A percentile compares a stretch with the other conserved stretches of the same genome.
These are phyloP conservation scores for Chromobotia macracanthus DNA, from an alignment of 2,797 vertebrate genomes.

Conservation along the genomic window DNA sequence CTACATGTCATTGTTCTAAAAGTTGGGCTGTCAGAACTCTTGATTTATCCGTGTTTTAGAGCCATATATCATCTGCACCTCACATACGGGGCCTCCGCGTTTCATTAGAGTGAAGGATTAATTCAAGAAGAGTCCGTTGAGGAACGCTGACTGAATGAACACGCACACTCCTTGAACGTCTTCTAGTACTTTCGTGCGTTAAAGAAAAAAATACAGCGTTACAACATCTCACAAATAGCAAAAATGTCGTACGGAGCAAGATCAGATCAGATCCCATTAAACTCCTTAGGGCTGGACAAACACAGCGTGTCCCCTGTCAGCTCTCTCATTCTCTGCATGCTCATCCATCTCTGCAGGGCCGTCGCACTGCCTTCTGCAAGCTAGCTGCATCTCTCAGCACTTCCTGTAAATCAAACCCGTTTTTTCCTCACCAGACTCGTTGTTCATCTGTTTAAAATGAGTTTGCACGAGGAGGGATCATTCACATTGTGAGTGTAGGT, in stretches of 20 bases:
- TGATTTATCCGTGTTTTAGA: slow-evolving; percentile 75
- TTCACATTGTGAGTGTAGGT: slow-evolving; percentile 18
- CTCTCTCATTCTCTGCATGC: slow-evolving; percentile 21
- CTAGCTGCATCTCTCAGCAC: slow-evolving; percentile 39
- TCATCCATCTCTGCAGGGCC: slow-evolving; percentile 16
- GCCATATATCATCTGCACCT: slow-evolving; percentile 74
- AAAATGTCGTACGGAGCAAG: slow-evolving; percentile 37
- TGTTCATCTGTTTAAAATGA: slow-evolving; percentile 17
- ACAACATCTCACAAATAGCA: slow-evolving; percentile 27
- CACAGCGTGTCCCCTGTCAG: slow-evolving; percentile 47
- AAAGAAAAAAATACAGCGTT: slow-evolving; percentile 19
- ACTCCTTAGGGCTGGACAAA: slow-evolving; percentile 35
- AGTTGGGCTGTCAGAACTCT: slow-evolving; percentile 71
- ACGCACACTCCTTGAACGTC: slow-evolving; percentile 22
- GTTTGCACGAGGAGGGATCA: slow-evolving; percentile 2
- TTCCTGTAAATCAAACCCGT: slow-evolving; percentile 44
- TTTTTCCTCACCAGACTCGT: slow-evolving; percentile 15
- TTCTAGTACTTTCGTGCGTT: not conserved
- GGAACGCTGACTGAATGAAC: slow-evolving; percentile 54
- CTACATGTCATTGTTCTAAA: slow-evolving; percentile 69
- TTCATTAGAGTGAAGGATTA: slow-evolving; percentile 78
- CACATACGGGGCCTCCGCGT: slow-evolving; percentile 63
- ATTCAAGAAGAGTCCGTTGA: slow-evolving; percentile 66
- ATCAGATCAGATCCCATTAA: slow-evolving; percentile 50
- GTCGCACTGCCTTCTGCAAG: slow-evolving; percentile 29